Percentiles rank a stretch among this genome's conserved stretches.
These are phyloP conservation scores for Sebastes matsubarae DNA, from an alignment of 2,797 vertebrate species.

Conservation along the genomic window DNA sequence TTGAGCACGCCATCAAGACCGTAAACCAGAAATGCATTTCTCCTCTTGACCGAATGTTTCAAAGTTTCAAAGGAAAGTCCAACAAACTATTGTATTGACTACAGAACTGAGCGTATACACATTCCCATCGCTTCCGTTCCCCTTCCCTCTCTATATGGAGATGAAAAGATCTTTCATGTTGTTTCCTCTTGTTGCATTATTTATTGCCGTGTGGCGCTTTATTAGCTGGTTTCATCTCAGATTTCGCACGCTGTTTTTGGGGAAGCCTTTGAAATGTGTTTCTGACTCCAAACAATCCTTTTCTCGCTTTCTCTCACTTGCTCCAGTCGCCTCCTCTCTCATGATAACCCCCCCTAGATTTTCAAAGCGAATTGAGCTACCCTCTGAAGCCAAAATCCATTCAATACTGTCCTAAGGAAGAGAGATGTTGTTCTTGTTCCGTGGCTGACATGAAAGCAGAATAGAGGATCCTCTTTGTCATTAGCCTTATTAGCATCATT, in stretches of 20 bases:
- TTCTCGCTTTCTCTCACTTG: slow-evolving; percentile 63
- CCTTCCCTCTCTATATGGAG: slow-evolving; percentile 64
- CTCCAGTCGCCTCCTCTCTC: slow-evolving; percentile 65
- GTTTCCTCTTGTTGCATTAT: slow-evolving; percentile 83
- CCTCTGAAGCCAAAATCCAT: slow-evolving; percentile 71
- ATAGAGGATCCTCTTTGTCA: slow-evolving; percentile 66
- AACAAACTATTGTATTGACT: slow-evolving; percentile 60
- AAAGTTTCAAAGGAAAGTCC: slow-evolving; percentile 66
- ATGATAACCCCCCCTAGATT: slow-evolving; percentile 40
- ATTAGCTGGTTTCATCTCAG: slow-evolving; percentile 78
- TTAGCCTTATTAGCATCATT: slow-evolving; percentile 79
- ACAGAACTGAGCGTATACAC: slow-evolving; percentile 41
- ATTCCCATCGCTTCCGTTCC: slow-evolving; percentile 54
- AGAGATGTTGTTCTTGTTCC: slow-evolving; percentile 67
- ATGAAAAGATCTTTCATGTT: slow-evolving; percentile 82
- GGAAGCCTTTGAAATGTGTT: slow-evolving; percentile 79
- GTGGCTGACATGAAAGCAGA: slow-evolving; percentile 72
- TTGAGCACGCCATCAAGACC: slow-evolving; percentile 15
- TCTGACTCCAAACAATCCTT: slow-evolving; percentile 79
- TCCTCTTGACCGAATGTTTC: slow-evolving; percentile 38
- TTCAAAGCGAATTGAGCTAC: slow-evolving; percentile 69
- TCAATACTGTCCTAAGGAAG: slow-evolving; percentile 72
- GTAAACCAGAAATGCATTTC: slow-evolving; percentile 26
- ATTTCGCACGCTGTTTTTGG: slow-evolving; percentile 78
- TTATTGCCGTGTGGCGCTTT: slow-evolving; percentile 79